phyloP scores from a whole-genome alignment of 2,113 vertebrate species.

The Aegotheles bennettii region DNA sequence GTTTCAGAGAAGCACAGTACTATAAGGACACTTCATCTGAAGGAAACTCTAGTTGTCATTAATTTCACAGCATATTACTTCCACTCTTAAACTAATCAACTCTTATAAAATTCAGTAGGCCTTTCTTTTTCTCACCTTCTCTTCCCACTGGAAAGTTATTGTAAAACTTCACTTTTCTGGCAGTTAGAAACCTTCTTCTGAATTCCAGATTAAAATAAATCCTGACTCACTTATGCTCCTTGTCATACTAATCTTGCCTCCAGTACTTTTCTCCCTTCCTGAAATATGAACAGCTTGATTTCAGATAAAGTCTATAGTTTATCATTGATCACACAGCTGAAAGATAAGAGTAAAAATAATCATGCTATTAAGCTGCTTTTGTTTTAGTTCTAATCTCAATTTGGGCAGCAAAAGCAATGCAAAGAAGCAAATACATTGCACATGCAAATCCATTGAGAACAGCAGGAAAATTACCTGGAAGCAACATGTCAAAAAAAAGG shows the following conservation, averaged over 20 bases:
- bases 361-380: background rate
- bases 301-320: background rate
- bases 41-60: background rate
- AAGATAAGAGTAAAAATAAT: background rate
- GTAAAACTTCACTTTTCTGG: background rate
- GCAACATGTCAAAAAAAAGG: background rate
- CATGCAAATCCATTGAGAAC: background rate
- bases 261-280: background rate
- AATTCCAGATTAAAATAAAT: background rate
- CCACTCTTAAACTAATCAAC: background rate
- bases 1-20: background rate
- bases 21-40: background rate
- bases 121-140: background rate
- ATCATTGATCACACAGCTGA: background rate
- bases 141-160: background rate
- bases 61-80: background rate
- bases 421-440: background rate
- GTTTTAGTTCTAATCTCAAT: background rate
- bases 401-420: background rate
- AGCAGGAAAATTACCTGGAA: background rate
- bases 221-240: background rate
- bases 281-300: background rate
- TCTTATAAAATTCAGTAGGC: background rate
- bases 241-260: background rate
- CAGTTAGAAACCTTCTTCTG: background rate